Evolutionary conservation across 2,888 invertebrate genomes (phyloP), one percentile per base, ranked within the genome.

Genomic region (Malthinus flaveolus): DNA sequence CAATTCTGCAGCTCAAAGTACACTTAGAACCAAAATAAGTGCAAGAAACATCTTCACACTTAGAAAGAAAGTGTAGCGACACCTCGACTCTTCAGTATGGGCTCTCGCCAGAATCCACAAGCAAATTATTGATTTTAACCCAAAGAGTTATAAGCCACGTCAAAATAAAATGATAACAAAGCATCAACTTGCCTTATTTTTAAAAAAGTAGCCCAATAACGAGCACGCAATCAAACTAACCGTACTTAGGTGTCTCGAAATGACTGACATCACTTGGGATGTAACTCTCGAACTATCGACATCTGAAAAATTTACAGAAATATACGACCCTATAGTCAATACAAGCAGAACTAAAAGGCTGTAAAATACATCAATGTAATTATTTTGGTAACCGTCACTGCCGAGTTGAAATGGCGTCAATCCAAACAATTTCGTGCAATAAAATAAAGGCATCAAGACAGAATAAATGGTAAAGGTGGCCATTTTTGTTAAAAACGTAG

Each of bases 391-490:
- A n/a, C n/a, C 12, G 7, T 10, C 7, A 9, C n/a, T 23, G 9
- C 5, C 9, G 2, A 42, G 39, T 15, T 42, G 7, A 15, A 42
- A 42, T 15, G 39, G 39, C 15, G 39, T 12, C 10, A 42, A 6
- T 42, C 39, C 39, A 42, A 42, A 42, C 23, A 42, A 15, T 42
- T 42, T 42, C 13, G 39, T 42, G 8, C 39, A 42, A 3, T 42
- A 42, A 11, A 42, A 42, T 42, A 42, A 42, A 15, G 39, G 39
- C 13, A 23, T 7, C 7, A 42, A 15, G 6, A 42, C 39, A n/a
- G 39, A 42, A 42, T 42, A 23, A 11, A 42, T 15, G 23, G 8
- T 42, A 42, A 6, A 15, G 7, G 39, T 11, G 15, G 39, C 13
- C 39, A 42, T 42, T 42, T 9, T 42, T 5, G 23, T 3, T 5